Conservation (phyloP, 2,888 invertebrate species). For the Cataglyphis livida region DNA sequence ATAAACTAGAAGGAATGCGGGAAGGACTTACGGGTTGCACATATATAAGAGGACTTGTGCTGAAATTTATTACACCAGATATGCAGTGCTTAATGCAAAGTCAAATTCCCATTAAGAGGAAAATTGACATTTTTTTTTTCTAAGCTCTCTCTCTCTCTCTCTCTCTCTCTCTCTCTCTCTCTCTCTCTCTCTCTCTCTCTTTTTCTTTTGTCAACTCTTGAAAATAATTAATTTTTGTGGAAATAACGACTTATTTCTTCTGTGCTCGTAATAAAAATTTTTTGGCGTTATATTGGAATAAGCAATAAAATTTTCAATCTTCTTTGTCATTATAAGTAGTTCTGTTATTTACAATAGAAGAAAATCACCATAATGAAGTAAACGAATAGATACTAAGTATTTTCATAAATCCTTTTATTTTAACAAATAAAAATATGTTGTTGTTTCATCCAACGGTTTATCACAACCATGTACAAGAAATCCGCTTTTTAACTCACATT, state of each 20-base stretch:
- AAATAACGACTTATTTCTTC: conserved; percentile 6
- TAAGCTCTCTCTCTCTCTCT: background rate
- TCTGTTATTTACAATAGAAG: background rate
- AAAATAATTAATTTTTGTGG: conserved; percentile 1
- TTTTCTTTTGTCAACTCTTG: background rate
- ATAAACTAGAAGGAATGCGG: background rate
- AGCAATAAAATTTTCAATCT: conserved; percentile 3
- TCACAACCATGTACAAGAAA: background rate
- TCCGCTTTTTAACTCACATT: background rate
- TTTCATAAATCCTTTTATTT: conserved; percentile 12
- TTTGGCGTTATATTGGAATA: background rate
- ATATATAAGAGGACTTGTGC: conserved; percentile 11
- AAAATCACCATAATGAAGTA: conserved; percentile 12
- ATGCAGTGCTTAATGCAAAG: conserved; percentile 38
- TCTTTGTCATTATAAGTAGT: background rate
- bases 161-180: background rate
- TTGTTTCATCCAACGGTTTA: background rate
- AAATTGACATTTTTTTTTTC: conserved; percentile 22
- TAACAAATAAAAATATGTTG: background rate
- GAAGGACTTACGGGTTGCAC: conserved; percentile 3
- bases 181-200: background rate
- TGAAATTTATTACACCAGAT: conserved; percentile 45
- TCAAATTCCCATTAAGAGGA: conserved; percentile 23
- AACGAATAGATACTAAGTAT: background rate
- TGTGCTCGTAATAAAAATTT: background rate